Evolutionary conservation across 2,113 vertebrate genomes (phyloP), one percentile per base, ranked within the genome.

Genomic region (Acanthisitta chloris): DNA sequence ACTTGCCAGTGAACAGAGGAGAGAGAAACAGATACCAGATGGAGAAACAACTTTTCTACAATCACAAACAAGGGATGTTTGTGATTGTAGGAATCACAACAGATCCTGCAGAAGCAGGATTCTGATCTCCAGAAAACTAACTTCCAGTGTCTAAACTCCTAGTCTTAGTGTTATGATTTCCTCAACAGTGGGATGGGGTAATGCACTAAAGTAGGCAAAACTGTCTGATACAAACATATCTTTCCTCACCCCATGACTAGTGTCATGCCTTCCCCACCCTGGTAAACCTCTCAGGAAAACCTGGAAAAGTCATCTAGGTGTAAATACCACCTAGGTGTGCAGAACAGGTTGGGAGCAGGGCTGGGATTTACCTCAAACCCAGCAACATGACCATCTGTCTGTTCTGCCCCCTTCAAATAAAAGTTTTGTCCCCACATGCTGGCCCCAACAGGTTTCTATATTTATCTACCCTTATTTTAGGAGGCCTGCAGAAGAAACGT

Each of bases 381-480:
- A 17, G 36, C 21, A 51, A 46, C 54, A 29, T 7, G 62, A 45
- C 40, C 45, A 57, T 71, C 61, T 79, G 54, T 15, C 59, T 76
- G 42, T 43, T 67, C 51, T 81, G 9, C 17, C 20, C 11, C 7
- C 33, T 88, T 66, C 67, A 82, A 72, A 72, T 38, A n/a, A 51
- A 91, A 67, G 33, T 9, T 58, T 86, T 5, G 5, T 33, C 82
- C 85, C 90, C 65, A 23, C 11, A 23, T 57, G n/a, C 69, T 86
- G 80, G 72, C 72, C 74, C 31, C 12, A 12, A 18, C 64, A 88
- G 43, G 92, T 90, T 93, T 95, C 92, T 96, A 72, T 96, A 96
- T 96, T 96, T 96, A 93, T 94, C 94, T 86, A 33, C 57, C 81
- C 64, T 95, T 93, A 94, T 90, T 96, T 91, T 84, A 84, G 82